Evolutionary conservation across 2,888 invertebrate species (phyloP).

Genomic region (Barypeithes pellucidus): DNA sequence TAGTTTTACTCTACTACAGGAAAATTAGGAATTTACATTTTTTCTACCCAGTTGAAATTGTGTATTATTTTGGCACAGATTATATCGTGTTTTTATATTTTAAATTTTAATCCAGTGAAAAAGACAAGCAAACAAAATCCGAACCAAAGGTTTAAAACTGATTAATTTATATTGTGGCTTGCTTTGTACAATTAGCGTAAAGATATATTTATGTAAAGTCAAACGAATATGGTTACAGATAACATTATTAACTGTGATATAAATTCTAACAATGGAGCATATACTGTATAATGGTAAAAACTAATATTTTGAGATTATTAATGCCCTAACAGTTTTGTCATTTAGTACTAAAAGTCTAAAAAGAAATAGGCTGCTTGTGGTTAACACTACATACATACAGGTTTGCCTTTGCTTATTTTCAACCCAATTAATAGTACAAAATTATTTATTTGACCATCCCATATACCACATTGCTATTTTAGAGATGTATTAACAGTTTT

Average conservation of each 20-base stretch:
- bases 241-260: slow-evolving; percentile 44
- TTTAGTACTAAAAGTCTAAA: slow-evolving; percentile 27
- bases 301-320: slow-evolving; percentile 10
- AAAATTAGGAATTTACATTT: too few species aligned
- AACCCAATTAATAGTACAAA: slow-evolving; percentile 30
- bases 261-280: slow-evolving; percentile 35
- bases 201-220: slow-evolving; percentile 5
- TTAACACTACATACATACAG: slow-evolving; percentile 26
- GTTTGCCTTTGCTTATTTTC: slow-evolving; percentile 14
- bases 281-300: slow-evolving; percentile 26
- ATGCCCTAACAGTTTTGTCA: slow-evolving; percentile 9
- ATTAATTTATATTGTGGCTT: slow-evolving; percentile 19
- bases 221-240: slow-evolving; percentile 18
- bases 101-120: slow-evolving; percentile 13
- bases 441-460: slow-evolving; percentile 30
- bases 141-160: slow-evolving; percentile 25
- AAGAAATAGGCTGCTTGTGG: slow-evolving; percentile 1
- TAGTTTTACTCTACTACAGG: too few species aligned
- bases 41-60: too few species aligned
- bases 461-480: slow-evolving; percentile 20
- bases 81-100: background rate
- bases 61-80: too few species aligned
- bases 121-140: slow-evolving; percentile 14
- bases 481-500: slow-evolving; percentile 15
- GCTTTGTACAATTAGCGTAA: slow-evolving; percentile 18